phyloP scores from a whole-genome alignment of 2,888 invertebrate species.

The Anorthoa munda region DNA sequence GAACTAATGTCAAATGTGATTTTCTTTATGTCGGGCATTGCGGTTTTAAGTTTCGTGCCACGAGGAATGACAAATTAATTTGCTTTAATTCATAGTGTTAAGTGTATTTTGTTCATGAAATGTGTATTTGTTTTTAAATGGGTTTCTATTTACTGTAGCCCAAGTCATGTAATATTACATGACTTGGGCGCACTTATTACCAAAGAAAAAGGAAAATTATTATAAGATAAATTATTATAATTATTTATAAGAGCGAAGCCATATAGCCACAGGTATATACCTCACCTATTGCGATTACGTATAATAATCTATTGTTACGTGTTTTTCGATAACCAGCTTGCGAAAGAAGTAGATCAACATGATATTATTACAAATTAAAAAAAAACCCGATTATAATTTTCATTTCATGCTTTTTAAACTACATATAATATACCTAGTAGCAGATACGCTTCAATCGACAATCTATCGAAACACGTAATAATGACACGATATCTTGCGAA shows the following conservation, averaged over 20 bases:
- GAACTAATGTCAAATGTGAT: slow-evolving; percentile 61
- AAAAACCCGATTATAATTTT: too few relatives aligned
- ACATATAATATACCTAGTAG: too few relatives aligned
- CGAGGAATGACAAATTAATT: slow-evolving; percentile 48
- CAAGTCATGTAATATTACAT: too few relatives aligned
- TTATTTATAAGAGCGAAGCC: not conserved
- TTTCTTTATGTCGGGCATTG: slow-evolving; percentile 46
- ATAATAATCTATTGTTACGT: not conserved
- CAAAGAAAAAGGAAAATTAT: not conserved
- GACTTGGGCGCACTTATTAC: not conserved
- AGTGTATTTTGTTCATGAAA: slow-evolving; percentile 33
- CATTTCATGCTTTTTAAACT: too few relatives aligned
- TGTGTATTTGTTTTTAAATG: slow-evolving; percentile 15
- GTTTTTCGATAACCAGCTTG: not conserved
- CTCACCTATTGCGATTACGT: not conserved
- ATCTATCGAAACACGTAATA: too few relatives aligned
- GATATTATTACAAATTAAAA: too few relatives aligned
- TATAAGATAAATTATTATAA: not conserved
- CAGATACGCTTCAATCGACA: too few relatives aligned
- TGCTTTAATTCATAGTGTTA: slow-evolving; percentile 38
- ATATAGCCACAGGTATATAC: too few relatives aligned
- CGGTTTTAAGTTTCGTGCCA: slow-evolving; percentile 41
- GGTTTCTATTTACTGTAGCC: slow-evolving; percentile 9
- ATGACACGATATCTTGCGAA: too few relatives aligned
- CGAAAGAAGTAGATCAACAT: not conserved